Evolutionary conservation across 2,888 invertebrate species (phyloP).

Genomic region (Belgica antarctica): DNA sequence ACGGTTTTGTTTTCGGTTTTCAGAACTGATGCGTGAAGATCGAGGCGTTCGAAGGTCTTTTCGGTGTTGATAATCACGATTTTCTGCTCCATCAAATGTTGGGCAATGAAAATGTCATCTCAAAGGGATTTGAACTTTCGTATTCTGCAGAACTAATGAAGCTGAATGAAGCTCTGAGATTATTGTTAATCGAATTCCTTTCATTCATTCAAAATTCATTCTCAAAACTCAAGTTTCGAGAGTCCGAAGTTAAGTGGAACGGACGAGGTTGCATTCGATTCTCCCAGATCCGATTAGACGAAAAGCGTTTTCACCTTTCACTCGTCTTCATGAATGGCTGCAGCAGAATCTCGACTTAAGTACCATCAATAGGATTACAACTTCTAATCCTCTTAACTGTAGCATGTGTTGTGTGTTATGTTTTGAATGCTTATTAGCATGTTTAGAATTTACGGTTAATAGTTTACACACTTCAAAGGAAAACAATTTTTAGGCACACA

Average conservation of each 20-base stretch:
- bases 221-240: not conserved
- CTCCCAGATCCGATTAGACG: constrained; percentile 26
- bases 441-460: constrained; percentile 32
- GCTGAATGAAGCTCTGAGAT: constrained; percentile 15
- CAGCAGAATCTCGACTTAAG: too few relatives aligned
- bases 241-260: constrained; percentile 38
- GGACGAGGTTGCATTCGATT: not conserved
- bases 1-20: not conserved
- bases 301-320: not conserved
- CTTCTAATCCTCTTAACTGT: constrained; percentile 27
- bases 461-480: constrained; percentile 28
- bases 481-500: constrained; percentile 20
- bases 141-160: constrained; percentile 35
- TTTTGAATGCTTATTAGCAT: constrained; percentile 43
- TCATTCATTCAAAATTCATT: constrained; percentile 18
- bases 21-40: not conserved
- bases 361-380: constrained; percentile 42
- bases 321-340: constrained; percentile 31
- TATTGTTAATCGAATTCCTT: not conserved
- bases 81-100: constrained; percentile 25
- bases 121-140: not conserved
- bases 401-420: constrained; percentile 39
- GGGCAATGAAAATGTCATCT: constrained; percentile 38
- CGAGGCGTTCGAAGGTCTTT: not conserved
- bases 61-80: constrained; percentile 21